phyloP scores from a whole-genome alignment of 2,797 vertebrate species.

The Phalanger gymnotis region DNA sequence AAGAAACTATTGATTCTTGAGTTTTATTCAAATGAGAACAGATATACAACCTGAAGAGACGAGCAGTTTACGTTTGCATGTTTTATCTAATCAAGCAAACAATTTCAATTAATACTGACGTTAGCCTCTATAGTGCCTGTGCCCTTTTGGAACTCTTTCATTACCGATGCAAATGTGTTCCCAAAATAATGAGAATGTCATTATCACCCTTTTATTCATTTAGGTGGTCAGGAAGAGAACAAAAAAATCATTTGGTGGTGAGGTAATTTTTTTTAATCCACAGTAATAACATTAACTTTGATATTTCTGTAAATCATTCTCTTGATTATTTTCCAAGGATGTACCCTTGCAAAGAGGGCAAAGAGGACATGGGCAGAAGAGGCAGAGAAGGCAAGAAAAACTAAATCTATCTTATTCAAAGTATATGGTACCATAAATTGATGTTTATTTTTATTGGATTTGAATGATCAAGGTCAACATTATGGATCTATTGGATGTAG shows the following conservation, averaged over 20 bases:
- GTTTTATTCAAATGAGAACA: constrained; percentile 54
- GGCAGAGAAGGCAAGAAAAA: not conserved
- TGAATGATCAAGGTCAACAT: not conserved
- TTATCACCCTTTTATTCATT: constrained; percentile 77
- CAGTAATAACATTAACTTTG: constrained; percentile 65
- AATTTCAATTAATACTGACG: constrained; percentile 77
- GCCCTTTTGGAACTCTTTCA: constrained; percentile 70
- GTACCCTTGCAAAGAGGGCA: not conserved
- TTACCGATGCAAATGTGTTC: constrained; percentile 76
- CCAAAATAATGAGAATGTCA: constrained; percentile 78
- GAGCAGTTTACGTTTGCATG: constrained; percentile 62
- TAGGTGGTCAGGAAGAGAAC: constrained; percentile 74
- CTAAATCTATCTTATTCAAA: constrained; percentile 1
- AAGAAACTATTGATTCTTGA: constrained; percentile 53
- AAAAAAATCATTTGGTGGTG: constrained; percentile 73
- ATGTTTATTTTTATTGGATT: not conserved
- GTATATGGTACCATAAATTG: not conserved
- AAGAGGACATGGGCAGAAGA: constrained; percentile 29
- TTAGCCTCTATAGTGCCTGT: constrained; percentile 58
- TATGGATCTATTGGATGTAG: not conserved
- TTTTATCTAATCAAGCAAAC: constrained; percentile 77
- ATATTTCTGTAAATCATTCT: constrained; percentile 74
- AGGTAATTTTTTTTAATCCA: constrained; percentile 72
- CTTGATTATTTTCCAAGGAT: constrained; percentile 53
- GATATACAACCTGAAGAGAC: constrained; percentile 32